Percentiles rank a stretch among this genome's conserved stretches.
Evolutionary conservation across 2,113 vertebrate species (phyloP).

Genomic region (Gulo gulo): DNA sequence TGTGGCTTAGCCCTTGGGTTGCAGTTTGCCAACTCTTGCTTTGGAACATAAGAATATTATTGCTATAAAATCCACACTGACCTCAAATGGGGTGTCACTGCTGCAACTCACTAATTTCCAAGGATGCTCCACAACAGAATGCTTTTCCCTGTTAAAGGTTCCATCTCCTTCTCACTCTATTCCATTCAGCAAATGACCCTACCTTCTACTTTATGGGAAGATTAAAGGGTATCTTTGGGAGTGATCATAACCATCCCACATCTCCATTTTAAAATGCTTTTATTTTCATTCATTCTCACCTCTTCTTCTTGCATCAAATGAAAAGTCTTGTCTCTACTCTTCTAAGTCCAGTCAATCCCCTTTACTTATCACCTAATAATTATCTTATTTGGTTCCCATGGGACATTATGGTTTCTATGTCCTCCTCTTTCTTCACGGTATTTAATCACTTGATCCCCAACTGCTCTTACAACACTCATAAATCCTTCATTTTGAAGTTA

Average conservation of each 20-base stretch:
- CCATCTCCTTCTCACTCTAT: neutral
- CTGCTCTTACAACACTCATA: neutral
- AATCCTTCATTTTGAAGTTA: constrained; percentile 1
- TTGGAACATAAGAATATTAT: neutral
- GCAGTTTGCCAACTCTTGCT: neutral
- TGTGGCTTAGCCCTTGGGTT: neutral
- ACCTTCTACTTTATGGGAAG: neutral
- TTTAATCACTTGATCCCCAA: constrained; percentile 1
- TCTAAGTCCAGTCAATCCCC: neutral
- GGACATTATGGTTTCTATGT: neutral
- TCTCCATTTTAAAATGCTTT: neutral
- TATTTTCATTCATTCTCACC: constrained; percentile 13
- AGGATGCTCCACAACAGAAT: neutral
- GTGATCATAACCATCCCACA: neutral
- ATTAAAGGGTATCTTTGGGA: neutral
- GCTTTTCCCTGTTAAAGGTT: neutral
- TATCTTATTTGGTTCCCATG: neutral
- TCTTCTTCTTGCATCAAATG: neutral
- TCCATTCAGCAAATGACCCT: constrained; percentile 11
- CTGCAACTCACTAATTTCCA: neutral
- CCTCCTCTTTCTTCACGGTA: neutral
- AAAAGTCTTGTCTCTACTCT: constrained; percentile 16
- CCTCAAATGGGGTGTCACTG: neutral
- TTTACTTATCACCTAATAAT: constrained; percentile 6
- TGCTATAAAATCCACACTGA: neutral